Evolutionary conservation across 2,113 vertebrate genomes (phyloP).

Genomic region (Xenotilapia caudafasciata): DNA sequence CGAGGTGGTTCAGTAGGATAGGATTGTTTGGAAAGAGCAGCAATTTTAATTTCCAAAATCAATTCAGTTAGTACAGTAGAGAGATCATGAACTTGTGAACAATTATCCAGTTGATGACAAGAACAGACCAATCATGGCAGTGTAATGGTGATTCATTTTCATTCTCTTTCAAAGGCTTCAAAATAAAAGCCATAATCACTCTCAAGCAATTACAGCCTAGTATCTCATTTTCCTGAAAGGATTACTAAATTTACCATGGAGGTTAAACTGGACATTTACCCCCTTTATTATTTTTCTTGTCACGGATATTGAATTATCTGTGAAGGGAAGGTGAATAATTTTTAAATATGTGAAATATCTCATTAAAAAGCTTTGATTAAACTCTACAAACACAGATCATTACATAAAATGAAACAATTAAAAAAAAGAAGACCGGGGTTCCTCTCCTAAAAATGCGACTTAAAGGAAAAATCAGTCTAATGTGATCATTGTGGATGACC

Average conservation of each 20-base stretch:
- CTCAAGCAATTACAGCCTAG: constrained; percentile 46
- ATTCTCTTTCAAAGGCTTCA: constrained; percentile 34
- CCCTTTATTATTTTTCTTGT: constrained; percentile 30
- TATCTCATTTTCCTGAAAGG: constrained; percentile 29
- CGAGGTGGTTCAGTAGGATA: neutral
- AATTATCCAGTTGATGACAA: constrained; percentile 49
- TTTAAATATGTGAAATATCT: neutral
- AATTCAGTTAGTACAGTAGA: constrained; percentile 15
- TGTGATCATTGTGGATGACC: neutral
- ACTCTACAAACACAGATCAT: neutral
- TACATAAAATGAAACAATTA: neutral
- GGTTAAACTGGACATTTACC: constrained; percentile 55
- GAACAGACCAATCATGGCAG: constrained; percentile 43
- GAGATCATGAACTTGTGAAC: constrained; percentile 41
- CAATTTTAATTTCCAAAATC: constrained; percentile 23
- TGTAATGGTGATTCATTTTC: constrained; percentile 46
- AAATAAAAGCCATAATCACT: constrained; percentile 63
- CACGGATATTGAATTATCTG: constrained; percentile 36
- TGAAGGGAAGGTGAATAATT: neutral
- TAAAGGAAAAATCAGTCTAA: neutral
- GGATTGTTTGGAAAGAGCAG: neutral
- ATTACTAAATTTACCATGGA: constrained; percentile 36
- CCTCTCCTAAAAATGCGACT: neutral
- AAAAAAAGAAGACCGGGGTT: neutral
- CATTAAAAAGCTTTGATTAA: neutral